Evolutionary conservation across 2,888 invertebrate genomes (phyloP).

Genomic region (Halocaridina rubra): DNA sequence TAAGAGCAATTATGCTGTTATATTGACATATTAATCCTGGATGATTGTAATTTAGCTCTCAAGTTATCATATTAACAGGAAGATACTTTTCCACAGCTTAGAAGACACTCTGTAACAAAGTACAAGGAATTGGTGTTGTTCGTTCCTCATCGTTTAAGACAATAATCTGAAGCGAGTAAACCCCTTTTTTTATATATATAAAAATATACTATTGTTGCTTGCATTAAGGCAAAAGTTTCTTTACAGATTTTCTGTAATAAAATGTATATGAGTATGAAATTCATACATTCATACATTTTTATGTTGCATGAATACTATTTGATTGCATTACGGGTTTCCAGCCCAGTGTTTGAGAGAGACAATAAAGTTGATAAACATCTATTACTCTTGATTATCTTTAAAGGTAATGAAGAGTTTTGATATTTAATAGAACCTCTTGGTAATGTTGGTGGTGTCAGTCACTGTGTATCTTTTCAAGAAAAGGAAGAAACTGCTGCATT

Average conservation of each 20-base stretch:
- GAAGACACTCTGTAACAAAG: too few relatives aligned
- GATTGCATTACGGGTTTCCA: slow-evolving; percentile 33
- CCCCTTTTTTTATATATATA: slow-evolving; percentile 7
- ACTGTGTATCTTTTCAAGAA: too few relatives aligned
- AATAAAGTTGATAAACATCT: slow-evolving; percentile 38
- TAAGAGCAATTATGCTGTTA: too few relatives aligned
- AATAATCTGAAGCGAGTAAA: too few relatives aligned
- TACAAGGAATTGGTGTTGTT: too few relatives aligned
- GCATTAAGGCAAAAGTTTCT: slow-evolving; percentile 35
- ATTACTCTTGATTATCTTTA: too few relatives aligned
- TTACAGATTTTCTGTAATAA: background rate
- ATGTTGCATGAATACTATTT: slow-evolving; percentile 46
- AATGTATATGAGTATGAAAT: background rate
- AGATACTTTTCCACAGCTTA: too few relatives aligned
- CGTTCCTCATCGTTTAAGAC: background rate
- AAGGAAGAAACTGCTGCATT: too few relatives aligned
- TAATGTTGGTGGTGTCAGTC: too few relatives aligned
- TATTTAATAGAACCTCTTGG: too few relatives aligned
- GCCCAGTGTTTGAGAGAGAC: slow-evolving; percentile 56
- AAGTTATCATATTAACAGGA: background rate
- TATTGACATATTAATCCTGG: background rate
- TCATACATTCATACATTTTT: background rate
- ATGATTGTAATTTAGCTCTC: background rate
- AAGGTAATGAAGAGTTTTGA: too few relatives aligned
- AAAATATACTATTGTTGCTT: slow-evolving; percentile 22